These are phyloP conservation scores for Nipponia nippon DNA, from an alignment of 2,113 vertebrate genomes.

Conservation along the genomic window DNA sequence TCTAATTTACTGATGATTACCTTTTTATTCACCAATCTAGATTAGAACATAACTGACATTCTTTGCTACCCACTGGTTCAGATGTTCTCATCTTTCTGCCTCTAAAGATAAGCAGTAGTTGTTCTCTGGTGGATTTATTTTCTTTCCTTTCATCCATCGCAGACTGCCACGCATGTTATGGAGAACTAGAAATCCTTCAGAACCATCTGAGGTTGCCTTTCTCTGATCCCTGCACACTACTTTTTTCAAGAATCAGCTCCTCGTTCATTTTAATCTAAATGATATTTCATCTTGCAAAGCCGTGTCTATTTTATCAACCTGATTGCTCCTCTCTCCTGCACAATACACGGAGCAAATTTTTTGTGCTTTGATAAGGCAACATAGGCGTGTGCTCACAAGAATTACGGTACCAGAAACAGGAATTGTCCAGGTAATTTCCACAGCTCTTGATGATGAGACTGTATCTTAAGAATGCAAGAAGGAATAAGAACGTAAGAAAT, in stretches of 20 bases:
- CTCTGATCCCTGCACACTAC: neutral
- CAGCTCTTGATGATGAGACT: neutral
- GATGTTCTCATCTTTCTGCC: slow-evolving; percentile 18
- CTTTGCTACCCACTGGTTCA: slow-evolving; percentile 17
- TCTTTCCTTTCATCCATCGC: neutral
- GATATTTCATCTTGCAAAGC: neutral
- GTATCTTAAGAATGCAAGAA: neutral
- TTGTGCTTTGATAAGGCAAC: neutral
- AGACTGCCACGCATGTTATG: neutral
- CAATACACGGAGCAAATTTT: neutral
- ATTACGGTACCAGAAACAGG: neutral
- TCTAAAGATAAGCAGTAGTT: neutral
- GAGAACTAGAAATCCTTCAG: neutral
- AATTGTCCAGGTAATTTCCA: neutral
- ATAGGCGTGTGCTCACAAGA: neutral
- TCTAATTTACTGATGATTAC: slow-evolving; percentile 52
- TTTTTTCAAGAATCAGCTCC: neutral
- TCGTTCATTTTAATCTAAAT: neutral
- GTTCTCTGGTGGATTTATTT: neutral
- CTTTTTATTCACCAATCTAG: slow-evolving; percentile 50
- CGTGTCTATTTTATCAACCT: neutral
- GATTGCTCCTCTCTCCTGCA: neutral
- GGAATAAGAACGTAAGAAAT: accelerated
- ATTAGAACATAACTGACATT: slow-evolving; percentile 48
- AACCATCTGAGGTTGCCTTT: neutral